These are phyloP conservation scores for Acyrthosiphon pisum DNA, from an alignment of 1,140 invertebrate genomes.

Conservation along the genomic window DNA sequence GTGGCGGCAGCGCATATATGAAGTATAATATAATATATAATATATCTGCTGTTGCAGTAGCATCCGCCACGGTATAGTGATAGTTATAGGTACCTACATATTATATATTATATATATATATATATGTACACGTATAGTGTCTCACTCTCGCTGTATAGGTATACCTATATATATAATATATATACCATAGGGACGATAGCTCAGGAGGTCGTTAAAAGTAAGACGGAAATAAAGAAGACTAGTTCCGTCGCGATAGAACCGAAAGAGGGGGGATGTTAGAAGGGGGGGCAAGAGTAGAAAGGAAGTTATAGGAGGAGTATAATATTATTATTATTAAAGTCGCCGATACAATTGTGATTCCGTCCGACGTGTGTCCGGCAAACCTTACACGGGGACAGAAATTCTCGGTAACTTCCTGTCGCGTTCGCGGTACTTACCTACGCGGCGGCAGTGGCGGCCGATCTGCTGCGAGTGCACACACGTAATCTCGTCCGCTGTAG, in stretches of 20 bases:
- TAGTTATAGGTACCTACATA: not conserved
- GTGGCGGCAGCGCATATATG: not conserved
- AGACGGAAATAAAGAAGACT: not conserved
- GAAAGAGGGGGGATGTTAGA: too few relatives aligned
- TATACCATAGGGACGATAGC: not conserved
- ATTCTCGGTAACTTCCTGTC: conserved; percentile 46
- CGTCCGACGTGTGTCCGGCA: conserved; percentile 32
- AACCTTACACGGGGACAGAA: conserved; percentile 18
- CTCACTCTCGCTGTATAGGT: not conserved
- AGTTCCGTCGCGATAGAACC: not conserved
- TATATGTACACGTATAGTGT: not conserved
- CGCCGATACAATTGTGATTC: not conserved
- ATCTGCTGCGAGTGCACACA: not conserved
- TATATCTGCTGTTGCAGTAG: not conserved
- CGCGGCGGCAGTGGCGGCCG: not conserved
- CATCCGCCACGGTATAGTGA: not conserved
- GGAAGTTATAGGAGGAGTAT: not conserved
- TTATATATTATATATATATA: not conserved
- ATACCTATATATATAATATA: not conserved
- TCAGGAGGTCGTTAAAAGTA: conserved; percentile 2
- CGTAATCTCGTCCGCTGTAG: not conserved
- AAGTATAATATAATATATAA: not conserved
- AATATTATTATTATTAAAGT: not conserved
- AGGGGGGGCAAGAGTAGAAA: not conserved
- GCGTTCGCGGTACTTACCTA: not conserved